Conservation (phyloP, 2,113 vertebrate species). For the Sphaerodactylus townsendi region DNA sequence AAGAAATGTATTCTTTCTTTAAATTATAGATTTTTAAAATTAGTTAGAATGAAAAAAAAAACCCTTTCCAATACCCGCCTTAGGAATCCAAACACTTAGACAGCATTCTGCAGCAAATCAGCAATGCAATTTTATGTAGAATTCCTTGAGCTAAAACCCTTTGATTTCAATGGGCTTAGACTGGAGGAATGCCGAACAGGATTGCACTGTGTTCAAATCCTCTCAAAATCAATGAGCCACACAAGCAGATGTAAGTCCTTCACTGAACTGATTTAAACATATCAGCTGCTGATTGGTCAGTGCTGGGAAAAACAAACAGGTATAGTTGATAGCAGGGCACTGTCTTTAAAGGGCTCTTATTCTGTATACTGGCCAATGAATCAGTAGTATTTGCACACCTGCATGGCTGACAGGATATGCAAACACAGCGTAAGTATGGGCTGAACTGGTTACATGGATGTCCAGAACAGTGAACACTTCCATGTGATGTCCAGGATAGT, state of each 20-base stretch:
- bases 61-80: neutral
- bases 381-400: neutral
- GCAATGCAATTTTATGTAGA: too few relatives aligned
- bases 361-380: neutral
- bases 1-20: conserved; percentile 52
- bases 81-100: neutral
- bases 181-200: too few relatives aligned
- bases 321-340: neutral
- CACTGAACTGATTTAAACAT: neutral
- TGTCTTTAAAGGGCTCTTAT: neutral
- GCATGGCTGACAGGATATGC: neutral
- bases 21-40: neutral
- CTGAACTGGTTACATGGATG: neutral
- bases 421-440: neutral
- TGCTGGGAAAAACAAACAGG: neutral
- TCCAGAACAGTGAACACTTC: neutral
- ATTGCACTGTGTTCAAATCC: neutral
- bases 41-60: too few relatives aligned
- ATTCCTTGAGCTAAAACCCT: too few relatives aligned
- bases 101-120: neutral
- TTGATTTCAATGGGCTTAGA: too few relatives aligned
- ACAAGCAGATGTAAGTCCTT: neutral
- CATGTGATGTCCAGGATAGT: too few relatives aligned
- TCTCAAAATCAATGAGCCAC: neutral
- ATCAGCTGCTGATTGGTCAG: neutral